phyloP scores from a whole-genome alignment of 2,888 invertebrate genomes.

The Nudaria mundana region DNA sequence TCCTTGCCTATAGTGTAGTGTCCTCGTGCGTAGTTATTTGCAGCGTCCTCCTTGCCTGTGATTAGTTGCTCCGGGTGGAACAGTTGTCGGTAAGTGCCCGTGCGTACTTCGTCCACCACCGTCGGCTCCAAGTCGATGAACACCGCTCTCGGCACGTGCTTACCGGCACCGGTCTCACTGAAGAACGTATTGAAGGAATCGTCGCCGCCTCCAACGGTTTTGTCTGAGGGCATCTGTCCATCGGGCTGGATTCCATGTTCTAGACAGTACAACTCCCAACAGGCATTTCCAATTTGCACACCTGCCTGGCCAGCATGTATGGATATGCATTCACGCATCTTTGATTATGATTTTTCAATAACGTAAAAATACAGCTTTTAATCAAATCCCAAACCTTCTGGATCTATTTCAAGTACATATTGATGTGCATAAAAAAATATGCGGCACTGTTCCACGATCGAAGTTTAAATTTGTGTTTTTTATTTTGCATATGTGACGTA shows the following conservation, averaged over 20 bases:
- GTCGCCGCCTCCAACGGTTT: constrained; percentile 91
- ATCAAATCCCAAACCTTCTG: constrained; percentile 35
- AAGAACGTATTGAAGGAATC: constrained; percentile 97
- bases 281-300: constrained; percentile 93
- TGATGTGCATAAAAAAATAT: constrained; percentile 34
- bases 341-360: constrained; percentile 35
- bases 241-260: constrained; percentile 92
- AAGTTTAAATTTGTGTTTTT: constrained; percentile 25
- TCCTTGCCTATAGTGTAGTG: constrained; percentile 98
- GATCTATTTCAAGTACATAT: constrained; percentile 35
- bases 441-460: constrained; percentile 15
- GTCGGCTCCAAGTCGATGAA: constrained; percentile 98
- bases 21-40: constrained; percentile 98
- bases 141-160: constrained; percentile 96
- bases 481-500: constrained; percentile 10
- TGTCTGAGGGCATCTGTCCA: constrained; percentile 93
- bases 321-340: constrained; percentile 76
- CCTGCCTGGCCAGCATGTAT: constrained; percentile 81
- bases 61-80: constrained; percentile 98
- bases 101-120: constrained; percentile 95
- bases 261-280: constrained; percentile 92
- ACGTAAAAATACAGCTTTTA: constrained; percentile 58
- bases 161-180: constrained; percentile 96
- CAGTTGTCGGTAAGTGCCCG: constrained; percentile 96
- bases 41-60: constrained; percentile 97